These are phyloP conservation scores for Epinephelus cyanopodus DNA, from an alignment of 2,113 vertebrate species.

Conservation along the genomic window DNA sequence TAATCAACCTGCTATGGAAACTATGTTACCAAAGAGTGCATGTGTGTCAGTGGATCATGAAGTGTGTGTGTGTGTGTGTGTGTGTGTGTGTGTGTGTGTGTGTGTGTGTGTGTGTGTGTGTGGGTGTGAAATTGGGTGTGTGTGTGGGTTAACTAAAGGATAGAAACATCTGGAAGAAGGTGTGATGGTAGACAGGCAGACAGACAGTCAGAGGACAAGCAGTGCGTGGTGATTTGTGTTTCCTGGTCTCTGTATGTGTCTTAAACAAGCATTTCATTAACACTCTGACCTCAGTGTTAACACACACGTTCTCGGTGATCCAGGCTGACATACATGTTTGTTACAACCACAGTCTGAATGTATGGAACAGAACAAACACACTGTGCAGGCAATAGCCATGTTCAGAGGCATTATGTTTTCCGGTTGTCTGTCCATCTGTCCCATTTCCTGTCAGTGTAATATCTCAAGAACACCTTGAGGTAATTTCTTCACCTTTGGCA, in stretches of 20 bases:
- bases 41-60: background rate
- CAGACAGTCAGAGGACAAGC: too few species aligned
- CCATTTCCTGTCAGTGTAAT: too few species aligned
- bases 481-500: too few species aligned
- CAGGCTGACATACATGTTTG: too few species aligned
- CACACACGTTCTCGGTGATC: too few species aligned
- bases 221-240: background rate
- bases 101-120: background rate
- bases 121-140: background rate
- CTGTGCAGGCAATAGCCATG: too few species aligned
- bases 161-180: background rate
- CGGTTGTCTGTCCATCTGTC: too few species aligned
- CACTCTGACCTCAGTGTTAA: background rate
- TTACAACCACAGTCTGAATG: too few species aligned
- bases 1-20: slow-evolving; percentile 57
- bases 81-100: background rate
- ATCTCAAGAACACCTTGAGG: too few species aligned
- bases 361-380: too few species aligned
- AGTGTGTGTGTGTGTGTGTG: slow-evolving; percentile 8
- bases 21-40: slow-evolving; percentile 23
- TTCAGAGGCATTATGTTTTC: too few species aligned
- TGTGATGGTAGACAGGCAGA: background rate
- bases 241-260: background rate
- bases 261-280: background rate
- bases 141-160: background rate